Evolutionary conservation across 1,140 invertebrate species (phyloP).

Genomic region (Scaptomyza montana): DNA sequence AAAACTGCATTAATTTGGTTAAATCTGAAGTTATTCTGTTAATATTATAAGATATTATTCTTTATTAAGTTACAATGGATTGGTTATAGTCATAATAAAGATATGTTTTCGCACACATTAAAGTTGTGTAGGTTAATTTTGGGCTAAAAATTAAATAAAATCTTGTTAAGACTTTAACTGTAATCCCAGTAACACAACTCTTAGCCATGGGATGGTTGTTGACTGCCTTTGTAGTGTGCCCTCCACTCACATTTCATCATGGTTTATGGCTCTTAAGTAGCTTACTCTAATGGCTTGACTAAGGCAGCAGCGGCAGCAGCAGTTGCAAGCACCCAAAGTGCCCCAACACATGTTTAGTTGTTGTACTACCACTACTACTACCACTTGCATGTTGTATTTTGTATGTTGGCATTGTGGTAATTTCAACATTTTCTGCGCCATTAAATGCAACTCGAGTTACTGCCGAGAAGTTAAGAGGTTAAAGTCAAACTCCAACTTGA

Average conservation of each 20-base stretch:
- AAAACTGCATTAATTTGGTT: too few species aligned
- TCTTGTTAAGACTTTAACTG: neutral
- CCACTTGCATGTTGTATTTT: neutral
- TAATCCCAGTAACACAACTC: neutral
- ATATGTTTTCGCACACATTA: too few species aligned
- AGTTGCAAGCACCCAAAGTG: slow-evolving; percentile 7
- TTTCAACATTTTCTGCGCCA: slow-evolving; percentile 55
- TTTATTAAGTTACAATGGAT: too few species aligned
- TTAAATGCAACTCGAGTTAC: slow-evolving; percentile 49
- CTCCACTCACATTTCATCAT: slow-evolving; percentile 17
- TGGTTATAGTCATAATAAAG: too few species aligned
- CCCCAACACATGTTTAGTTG: slow-evolving; percentile 9
- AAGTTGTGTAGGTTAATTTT: too few species aligned
- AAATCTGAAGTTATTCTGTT: neutral
- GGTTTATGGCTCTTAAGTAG: slow-evolving; percentile 55
- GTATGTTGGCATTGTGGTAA: slow-evolving; percentile 20
- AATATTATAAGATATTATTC: too few species aligned
- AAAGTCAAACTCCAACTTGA: slow-evolving; percentile 10
- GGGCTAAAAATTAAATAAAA: too few species aligned
- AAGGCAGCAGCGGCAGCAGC: neutral
- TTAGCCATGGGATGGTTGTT: neutral
- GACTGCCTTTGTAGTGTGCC: neutral
- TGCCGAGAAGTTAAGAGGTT: slow-evolving; percentile 8
- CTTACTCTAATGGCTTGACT: slow-evolving; percentile 53
- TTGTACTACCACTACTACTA: neutral